Percentiles rank a stretch among this genome's conserved stretches.
phyloP scores from a whole-genome alignment of 1,140 invertebrate genomes.

The Arion vulgaris region DNA sequence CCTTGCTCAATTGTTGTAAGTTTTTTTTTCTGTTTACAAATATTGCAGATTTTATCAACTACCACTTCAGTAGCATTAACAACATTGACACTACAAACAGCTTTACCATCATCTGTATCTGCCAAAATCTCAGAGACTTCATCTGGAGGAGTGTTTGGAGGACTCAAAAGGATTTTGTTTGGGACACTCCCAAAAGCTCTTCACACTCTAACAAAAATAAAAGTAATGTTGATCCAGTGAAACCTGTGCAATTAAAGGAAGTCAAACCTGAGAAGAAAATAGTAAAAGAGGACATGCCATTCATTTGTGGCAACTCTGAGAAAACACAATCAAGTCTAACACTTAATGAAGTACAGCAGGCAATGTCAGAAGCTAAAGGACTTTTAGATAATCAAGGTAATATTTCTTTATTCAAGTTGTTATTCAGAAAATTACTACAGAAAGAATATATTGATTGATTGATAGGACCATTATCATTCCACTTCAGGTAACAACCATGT shows the following conservation, averaged over 20 bases:
- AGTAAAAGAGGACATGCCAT: slow-evolving; percentile 13
- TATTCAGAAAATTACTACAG: too few relatives aligned
- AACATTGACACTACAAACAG: neutral
- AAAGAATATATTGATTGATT: too few relatives aligned
- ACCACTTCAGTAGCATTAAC: neutral
- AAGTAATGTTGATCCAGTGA: neutral
- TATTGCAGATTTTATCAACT: neutral
- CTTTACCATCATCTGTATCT: neutral
- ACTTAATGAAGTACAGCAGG: slow-evolving; percentile 31
- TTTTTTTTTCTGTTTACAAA: too few relatives aligned
- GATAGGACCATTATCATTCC: too few relatives aligned
- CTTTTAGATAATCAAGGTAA: slow-evolving; percentile 33
- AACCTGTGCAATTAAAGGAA: neutral
- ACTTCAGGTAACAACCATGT: too few relatives aligned
- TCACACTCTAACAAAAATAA: neutral
- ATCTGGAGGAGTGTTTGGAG: slow-evolving; percentile 27
- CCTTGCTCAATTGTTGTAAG: too few relatives aligned
- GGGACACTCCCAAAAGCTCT: neutral
- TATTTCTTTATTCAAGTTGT: too few relatives aligned
- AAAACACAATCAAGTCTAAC: slow-evolving; percentile 31
- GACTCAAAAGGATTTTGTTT: slow-evolving; percentile 35
- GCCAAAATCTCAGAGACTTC: neutral
- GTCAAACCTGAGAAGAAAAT: neutral
- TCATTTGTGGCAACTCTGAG: neutral
- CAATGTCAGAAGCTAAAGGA: slow-evolving; percentile 36